Evolutionary conservation across 2,797 vertebrate genomes (phyloP).

Genomic region (Danio albolineatus): DNA sequence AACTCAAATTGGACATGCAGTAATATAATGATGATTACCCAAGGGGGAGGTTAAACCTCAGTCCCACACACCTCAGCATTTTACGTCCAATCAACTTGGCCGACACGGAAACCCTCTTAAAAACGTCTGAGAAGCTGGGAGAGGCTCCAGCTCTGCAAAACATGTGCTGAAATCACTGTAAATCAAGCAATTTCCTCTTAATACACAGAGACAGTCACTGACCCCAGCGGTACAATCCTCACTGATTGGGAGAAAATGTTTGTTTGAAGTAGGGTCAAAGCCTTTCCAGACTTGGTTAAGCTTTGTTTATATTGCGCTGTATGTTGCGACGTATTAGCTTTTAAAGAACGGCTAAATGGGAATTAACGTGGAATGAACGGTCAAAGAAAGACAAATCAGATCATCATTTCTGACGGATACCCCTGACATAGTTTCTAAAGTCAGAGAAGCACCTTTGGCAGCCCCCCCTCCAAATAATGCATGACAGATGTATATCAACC

Average conservation of each 20-base stretch:
- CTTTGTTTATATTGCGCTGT: conserved; percentile 42
- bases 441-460: conserved; percentile 77
- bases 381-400: conserved; percentile 60
- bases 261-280: conserved; percentile 81
- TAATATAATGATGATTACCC: conserved; percentile 50
- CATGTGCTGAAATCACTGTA: conserved; percentile 71
- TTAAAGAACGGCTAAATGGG: conserved; percentile 55
- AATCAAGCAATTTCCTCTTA: conserved; percentile 77
- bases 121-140: conserved; percentile 38
- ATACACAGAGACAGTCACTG: conserved; percentile 76
- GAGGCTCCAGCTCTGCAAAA: conserved; percentile 38
- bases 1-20: conserved; percentile 49
- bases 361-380: not conserved
- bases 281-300: conserved; percentile 74
- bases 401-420: conserved; percentile 69
- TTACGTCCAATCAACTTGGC: conserved; percentile 51
- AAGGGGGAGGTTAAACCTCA: conserved; percentile 17
- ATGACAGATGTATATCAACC: conserved; percentile 83
- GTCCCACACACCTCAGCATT: conserved; percentile 44
- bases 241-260: conserved; percentile 79
- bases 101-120: conserved; percentile 17
- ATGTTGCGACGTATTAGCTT: conserved; percentile 33
- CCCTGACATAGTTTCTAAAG: conserved; percentile 74
- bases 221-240: conserved; percentile 72
- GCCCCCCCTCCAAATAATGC: conserved; percentile 77